phyloP scores from a whole-genome alignment of 2,888 invertebrate species.

The Aleiodes testaceus region DNA sequence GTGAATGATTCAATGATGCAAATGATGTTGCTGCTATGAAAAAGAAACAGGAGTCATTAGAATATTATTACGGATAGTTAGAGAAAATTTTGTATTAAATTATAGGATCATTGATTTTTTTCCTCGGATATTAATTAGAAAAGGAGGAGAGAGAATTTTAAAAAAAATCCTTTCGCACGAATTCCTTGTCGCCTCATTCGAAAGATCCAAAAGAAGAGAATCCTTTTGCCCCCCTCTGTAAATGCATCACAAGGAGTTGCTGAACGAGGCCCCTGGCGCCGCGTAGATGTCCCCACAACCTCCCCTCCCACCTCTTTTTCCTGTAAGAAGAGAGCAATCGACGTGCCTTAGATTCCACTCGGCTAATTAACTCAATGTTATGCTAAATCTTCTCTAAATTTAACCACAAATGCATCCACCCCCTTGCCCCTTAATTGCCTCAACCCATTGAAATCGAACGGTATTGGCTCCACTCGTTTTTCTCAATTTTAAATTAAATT shows the following conservation, averaged over 20 bases:
- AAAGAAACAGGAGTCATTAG: too few species aligned
- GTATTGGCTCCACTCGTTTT: conserved; percentile 17
- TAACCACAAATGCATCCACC: conserved; percentile 50
- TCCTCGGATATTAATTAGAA: too few species aligned
- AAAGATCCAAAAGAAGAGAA: too few species aligned
- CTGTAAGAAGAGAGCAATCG: conserved; percentile 43
- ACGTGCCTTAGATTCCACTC: conserved; percentile 69
- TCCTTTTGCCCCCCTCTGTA: not conserved
- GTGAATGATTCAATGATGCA: too few species aligned
- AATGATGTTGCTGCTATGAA: too few species aligned
- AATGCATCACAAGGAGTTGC: conserved; percentile 44
- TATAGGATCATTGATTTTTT: too few species aligned
- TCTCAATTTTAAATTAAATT: not conserved
- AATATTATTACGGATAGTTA: too few species aligned
- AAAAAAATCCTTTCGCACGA: too few species aligned
- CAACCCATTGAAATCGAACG: conserved; percentile 22
- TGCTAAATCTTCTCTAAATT: conserved; percentile 69
- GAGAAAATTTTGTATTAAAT: too few species aligned
- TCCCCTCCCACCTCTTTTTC: not conserved
- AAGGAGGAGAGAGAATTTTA: too few species aligned
- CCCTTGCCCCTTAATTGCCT: conserved; percentile 16
- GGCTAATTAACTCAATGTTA: conserved; percentile 71
- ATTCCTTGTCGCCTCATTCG: too few species aligned
- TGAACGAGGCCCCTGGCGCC: conserved; percentile 67
- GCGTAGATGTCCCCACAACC: conserved; percentile 64